Base-by-base conservation (phyloP, 2,797 vertebrate genomes). In the Mycteria americana region DNA sequence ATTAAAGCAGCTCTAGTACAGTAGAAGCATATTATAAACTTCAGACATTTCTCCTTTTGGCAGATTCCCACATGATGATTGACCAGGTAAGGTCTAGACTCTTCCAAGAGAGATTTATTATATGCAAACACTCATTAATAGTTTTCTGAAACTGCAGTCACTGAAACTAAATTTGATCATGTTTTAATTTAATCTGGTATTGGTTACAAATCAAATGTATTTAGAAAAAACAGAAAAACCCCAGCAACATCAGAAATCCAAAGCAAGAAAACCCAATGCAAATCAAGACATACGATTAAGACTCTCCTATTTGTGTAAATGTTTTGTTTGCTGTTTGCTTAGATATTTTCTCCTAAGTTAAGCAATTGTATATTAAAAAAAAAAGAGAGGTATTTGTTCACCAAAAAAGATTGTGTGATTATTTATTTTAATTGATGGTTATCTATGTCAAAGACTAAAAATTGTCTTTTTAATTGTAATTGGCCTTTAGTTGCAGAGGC, bases 141-240 rank as follows among this genome's bases (percentile, higher is more conserved):
- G 27, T 78, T 88, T 78, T 67, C 59, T 86, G 67, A 91, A 97
- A 74, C 39, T 56, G 9, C 64, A 85, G 27, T 94, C 57, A 45
- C 63, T 87, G 89, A 97, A 85, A 50, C 35, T 41, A 88, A 63
- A 68, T 74, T 85, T 91, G 43, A 84, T 74, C 12, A 11, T 62
- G 10, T 92, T 95, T 90, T 94, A 78, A 94, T 96, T 95, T 95
- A 64, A 64, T 96, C 60, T 77, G 65, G 72, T 94, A 78, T 93
- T 88, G 83, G 85, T 94, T 89, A 46, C 37, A 62, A 91, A 18
- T 92, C 28, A 89, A 91, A 35, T 17, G 21, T 46, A 46, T 74
- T 74, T 10, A 56, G 45, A 56, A 78, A 30, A 50, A 15, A 21
- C 76, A 88, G 56, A 59, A 87, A 96, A 70, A 0, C 6, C 10